phyloP scores from a whole-genome alignment of 2,113 vertebrate genomes.

The Indicator maculatus region DNA sequence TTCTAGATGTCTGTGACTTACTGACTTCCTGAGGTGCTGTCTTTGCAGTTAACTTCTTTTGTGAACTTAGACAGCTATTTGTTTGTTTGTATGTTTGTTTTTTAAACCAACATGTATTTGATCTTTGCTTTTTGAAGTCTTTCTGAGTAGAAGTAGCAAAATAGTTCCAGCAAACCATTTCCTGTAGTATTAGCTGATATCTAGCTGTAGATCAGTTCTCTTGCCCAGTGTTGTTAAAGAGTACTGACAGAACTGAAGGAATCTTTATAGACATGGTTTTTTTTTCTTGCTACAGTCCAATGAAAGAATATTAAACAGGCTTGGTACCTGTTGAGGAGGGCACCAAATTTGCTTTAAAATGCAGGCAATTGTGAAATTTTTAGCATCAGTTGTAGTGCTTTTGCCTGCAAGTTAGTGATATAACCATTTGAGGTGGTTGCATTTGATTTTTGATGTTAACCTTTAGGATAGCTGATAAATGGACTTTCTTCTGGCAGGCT shows the following conservation, averaged over 20 bases:
- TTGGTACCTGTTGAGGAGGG: neutral
- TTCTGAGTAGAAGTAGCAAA: neutral
- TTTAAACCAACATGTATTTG: neutral
- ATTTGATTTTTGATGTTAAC: conserved; percentile 46
- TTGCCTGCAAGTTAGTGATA: neutral
- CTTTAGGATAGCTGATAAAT: conserved; percentile 38
- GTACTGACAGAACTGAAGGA: neutral
- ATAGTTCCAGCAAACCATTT: neutral
- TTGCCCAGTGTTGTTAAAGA: neutral
- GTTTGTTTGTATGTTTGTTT: neutral
- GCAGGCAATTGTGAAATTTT: neutral
- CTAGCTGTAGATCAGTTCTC: neutral
- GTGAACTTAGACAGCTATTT: neutral
- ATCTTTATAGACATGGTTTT: accelerated
- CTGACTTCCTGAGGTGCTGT: neutral
- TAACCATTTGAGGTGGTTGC: neutral
- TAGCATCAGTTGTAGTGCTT: neutral
- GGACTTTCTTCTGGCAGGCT: conserved; percentile 19
- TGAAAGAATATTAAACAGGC: neutral
- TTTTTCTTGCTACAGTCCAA: neutral
- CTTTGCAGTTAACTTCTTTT: neutral
- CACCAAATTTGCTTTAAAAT: neutral
- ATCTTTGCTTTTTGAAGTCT: neutral
- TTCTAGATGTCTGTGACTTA: neutral
- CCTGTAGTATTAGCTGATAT: neutral